Conservation (phyloP, 2,113 vertebrate genomes). For the Sebastes schlegelii region DNA sequence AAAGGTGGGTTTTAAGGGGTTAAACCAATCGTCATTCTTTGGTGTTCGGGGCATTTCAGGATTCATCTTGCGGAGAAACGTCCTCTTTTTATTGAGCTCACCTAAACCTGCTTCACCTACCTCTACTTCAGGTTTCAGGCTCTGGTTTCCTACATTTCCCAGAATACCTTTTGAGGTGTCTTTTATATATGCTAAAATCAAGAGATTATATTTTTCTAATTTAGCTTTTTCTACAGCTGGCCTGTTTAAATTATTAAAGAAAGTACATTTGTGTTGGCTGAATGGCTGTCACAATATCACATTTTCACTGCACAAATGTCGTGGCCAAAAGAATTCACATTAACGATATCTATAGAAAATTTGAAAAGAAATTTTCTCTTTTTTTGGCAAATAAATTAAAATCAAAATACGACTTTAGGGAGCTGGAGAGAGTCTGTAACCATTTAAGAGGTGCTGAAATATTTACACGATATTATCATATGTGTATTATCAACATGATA, state of each 20-base stretch:
- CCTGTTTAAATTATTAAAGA: background rate
- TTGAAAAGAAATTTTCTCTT: no score
- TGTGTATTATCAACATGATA: no score
- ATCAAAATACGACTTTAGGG: no score
- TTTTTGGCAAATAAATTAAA: no score
- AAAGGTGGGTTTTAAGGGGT: no score
- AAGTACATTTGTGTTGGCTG: background rate
- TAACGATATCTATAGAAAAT: no score
- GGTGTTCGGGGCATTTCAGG: slow-evolving; percentile 1
- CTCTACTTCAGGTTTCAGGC: background rate
- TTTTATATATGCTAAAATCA: background rate
- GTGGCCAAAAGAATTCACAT: no score
- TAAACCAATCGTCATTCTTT: background rate
- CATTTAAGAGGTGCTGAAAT: no score
- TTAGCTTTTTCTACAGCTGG: background rate
- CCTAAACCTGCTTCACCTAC: background rate
- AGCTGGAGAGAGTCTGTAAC: no score
- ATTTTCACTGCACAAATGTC: no score
- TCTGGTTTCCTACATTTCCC: background rate
- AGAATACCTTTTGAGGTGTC: background rate
- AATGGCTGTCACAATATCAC: no score
- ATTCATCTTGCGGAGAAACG: background rate
- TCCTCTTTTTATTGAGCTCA: background rate
- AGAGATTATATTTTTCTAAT: background rate
- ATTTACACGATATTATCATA: no score